Percentiles rank a stretch among this genome's conserved stretches.
Conservation (phyloP, 35 echinoderm and acorn worm species). For the Ophiothrix spiculata region DNA sequence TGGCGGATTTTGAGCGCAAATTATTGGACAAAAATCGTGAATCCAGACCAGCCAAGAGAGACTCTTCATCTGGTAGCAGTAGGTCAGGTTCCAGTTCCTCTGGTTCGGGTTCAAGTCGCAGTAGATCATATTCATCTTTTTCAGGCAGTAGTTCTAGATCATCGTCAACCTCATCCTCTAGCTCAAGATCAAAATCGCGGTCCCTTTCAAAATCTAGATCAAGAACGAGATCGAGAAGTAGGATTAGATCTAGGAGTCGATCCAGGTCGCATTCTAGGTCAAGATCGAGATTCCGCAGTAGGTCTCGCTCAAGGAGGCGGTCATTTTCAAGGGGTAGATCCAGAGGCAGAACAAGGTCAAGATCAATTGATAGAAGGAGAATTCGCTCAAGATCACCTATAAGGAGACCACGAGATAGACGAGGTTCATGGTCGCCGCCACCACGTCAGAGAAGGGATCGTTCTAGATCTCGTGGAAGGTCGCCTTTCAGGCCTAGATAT, state of each 20-base stretch:
- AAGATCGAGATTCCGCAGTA: slow-evolving; percentile 1
- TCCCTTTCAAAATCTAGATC: slow-evolving; percentile 39
- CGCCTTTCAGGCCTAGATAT: slow-evolving; percentile 26
- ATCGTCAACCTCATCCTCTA: slow-evolving; percentile 34
- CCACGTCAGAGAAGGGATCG: slow-evolving; percentile 9
- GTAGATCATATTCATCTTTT: slow-evolving; percentile 40
- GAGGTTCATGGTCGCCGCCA: slow-evolving; percentile 27
- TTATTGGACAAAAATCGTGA: background rate
- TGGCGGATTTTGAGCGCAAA: slow-evolving; percentile 1
- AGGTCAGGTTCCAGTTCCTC: background rate
- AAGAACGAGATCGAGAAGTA: slow-evolving; percentile 7
- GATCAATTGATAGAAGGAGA: background rate
- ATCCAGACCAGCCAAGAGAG: background rate
- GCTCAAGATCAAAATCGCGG: slow-evolving; percentile 35
- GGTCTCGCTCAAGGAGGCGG: slow-evolving; percentile 27
- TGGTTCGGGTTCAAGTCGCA: slow-evolving; percentile 31
- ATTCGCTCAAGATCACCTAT: slow-evolving; percentile 43
- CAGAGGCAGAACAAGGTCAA: slow-evolving; percentile 11
- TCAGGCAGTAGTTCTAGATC: slow-evolving; percentile 55
- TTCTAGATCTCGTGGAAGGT: background rate
- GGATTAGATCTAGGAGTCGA: slow-evolving; percentile 11
- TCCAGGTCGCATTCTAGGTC: slow-evolving; percentile 19
- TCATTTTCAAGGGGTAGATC: slow-evolving; percentile 17
- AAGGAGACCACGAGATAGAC: slow-evolving; percentile 24
- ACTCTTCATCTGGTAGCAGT: background rate